phyloP scores from a whole-genome alignment of 2,888 invertebrate species.

The Baccha elongata region DNA sequence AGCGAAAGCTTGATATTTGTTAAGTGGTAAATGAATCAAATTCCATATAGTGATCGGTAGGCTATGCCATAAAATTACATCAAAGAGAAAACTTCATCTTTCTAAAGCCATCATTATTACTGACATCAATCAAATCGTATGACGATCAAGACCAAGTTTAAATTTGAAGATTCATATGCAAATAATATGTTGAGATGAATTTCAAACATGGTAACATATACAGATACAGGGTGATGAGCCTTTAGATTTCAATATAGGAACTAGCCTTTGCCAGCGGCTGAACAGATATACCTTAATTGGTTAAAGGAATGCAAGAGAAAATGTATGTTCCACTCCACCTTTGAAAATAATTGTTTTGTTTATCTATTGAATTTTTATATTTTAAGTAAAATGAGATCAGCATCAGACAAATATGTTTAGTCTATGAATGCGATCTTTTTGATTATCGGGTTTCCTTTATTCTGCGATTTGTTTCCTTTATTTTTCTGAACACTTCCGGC shows the following conservation, averaged over 20 bases:
- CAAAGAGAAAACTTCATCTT: conserved; percentile 38
- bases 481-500: no score
- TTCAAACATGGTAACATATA: neutral
- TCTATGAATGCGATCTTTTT: no score
- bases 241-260: neutral
- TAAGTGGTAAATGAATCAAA: conserved; percentile 34
- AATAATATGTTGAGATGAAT: conserved; percentile 12
- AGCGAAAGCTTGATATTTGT: conserved; percentile 43
- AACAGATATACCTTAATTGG: neutral
- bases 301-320: neutral
- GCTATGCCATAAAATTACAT: conserved; percentile 40
- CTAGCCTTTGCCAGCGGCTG: neutral
- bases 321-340: no score
- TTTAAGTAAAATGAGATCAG: no score
- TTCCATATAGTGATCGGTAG: conserved; percentile 16
- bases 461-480: no score
- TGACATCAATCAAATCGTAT: conserved; percentile 30
- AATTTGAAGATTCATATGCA: conserved; percentile 15
- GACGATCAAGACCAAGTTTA: conserved; percentile 19
- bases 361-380: no score
- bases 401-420: no score
- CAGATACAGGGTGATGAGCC: conserved; percentile 10
- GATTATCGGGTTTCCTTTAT: no score
- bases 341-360: no score
- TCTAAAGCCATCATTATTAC: conserved; percentile 2